Percentiles rank a stretch among this genome's conserved stretches.
These are phyloP conservation scores for Rugalucina vietnamica DNA, from an alignment of 2,888 invertebrate genomes.

Conservation along the genomic window DNA sequence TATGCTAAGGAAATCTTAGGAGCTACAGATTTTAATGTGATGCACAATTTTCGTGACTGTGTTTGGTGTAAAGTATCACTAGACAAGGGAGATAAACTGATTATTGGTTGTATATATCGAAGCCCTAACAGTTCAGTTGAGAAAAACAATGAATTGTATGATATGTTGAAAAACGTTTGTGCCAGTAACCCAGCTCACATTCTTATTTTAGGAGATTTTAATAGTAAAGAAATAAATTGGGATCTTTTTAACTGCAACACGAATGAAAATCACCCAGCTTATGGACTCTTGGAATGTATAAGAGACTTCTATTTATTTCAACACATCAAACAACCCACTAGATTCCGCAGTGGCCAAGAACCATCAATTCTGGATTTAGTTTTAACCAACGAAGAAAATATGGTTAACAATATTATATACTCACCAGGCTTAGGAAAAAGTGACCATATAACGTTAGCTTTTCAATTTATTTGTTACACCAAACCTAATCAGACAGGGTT, in stretches of 20 bases:
- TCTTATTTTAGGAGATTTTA: slow-evolving; percentile 10
- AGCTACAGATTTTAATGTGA: neutral
- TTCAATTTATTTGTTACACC: slow-evolving; percentile 15
- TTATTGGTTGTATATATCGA: neutral
- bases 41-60: neutral
- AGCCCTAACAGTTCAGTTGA: neutral
- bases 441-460: slow-evolving; percentile 26
- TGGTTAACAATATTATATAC: neutral
- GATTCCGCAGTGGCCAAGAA: neutral
- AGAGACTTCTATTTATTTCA: slow-evolving; percentile 10
- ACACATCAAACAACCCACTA: neutral
- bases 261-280: neutral
- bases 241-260: neutral
- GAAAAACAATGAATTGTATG: neutral
- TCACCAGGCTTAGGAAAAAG: slow-evolving; percentile 23
- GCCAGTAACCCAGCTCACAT: neutral
- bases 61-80: neutral
- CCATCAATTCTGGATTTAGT: slow-evolving; percentile 6
- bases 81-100: neutral
- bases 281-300: neutral
- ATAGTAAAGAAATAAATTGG: slow-evolving; percentile 3
- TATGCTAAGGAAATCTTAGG: neutral
- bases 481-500: neutral
- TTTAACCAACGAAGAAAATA: slow-evolving; percentile 19
- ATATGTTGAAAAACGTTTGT: too few relatives aligned